Evolutionary conservation across 2,888 invertebrate species (phyloP), one percentile per base, ranked within the genome.

Genomic region (Chloroclysta siterata): DNA sequence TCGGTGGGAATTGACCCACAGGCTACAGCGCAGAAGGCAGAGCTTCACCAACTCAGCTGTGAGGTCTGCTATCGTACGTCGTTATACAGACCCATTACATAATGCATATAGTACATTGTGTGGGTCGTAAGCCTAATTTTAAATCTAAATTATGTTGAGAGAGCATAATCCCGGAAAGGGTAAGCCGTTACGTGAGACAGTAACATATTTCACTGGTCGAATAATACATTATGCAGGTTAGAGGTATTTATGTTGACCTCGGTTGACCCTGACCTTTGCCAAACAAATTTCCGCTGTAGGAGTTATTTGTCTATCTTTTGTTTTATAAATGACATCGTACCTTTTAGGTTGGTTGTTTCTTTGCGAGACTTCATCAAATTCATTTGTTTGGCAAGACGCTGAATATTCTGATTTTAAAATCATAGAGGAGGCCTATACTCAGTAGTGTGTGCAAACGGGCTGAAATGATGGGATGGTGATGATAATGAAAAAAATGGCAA

Each of bases 171-270:
- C 15, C 17, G 17, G 33, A 29, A 46, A 48, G n/a, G 47, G 47
- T 47, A 11, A 22, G 11, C 2, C 11, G 3, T 22, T 22, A 46
- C 7, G 6, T 22, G 13, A 8, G 29, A 3, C 50, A n/a, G 14
- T 51, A 14, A 51, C 28, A 33, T 33, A 51, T 51, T 51, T 51
- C 22, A 46, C 39, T 39, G 53, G 14, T 42, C 22, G n/a, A 7
- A 36, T 47, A n/a, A 56, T 53, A 53, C 0, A 46, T 53, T 53
- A 41, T 41, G 17, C 5, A 50, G 48, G 48, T 48, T 48, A 29
- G n/a, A 29, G 29, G 17, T 60, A 51, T 55, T 60, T 55, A 17
- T 22, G 50, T 28, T 33, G 36, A 48, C 36, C 54, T 54, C 42
- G 13, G 15, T 33, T 42, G 15, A 60, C 54, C 50, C 36, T 46